A percentile compares a stretch with the other conserved stretches of the same genome.
Evolutionary conservation across 2,797 vertebrate genomes (phyloP).

Genomic region (Mus spretus): DNA sequence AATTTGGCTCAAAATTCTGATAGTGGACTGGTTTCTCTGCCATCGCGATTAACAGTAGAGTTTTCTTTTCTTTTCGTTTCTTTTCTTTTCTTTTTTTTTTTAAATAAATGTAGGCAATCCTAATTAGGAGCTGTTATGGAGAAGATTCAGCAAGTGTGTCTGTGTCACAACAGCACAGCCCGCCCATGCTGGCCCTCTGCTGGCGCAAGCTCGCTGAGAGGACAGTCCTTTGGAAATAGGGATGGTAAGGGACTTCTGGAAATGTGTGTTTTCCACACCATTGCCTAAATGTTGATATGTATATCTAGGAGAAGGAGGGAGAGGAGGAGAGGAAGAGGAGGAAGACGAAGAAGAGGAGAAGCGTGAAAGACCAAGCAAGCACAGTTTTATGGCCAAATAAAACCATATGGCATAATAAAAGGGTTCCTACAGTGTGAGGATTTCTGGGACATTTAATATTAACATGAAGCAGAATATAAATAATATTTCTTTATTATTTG

Average conservation of each 20-base stretch:
- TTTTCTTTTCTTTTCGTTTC: not conserved
- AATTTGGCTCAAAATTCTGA: not conserved
- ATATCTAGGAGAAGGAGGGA: not conserved
- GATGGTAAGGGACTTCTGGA: not conserved
- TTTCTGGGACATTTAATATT: not conserved
- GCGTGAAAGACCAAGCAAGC: not conserved
- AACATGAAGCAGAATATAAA: not conserved
- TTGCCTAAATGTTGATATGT: not conserved
- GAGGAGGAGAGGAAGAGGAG: not conserved
- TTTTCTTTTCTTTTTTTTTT: not conserved
- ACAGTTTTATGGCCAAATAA: constrained; percentile 43
- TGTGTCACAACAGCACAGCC: fast-evolving
- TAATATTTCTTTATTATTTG: not conserved
- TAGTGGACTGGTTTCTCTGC: not conserved
- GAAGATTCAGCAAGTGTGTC: not conserved
- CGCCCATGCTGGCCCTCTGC: not conserved
- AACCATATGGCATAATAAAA: constrained; percentile 34
- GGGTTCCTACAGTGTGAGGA: not conserved
- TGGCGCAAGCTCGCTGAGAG: not conserved
- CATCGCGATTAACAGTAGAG: not conserved
- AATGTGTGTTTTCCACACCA: not conserved
- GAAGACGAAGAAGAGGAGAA: not conserved
- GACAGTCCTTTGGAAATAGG: not conserved
- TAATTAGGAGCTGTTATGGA: not conserved
- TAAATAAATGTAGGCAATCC: not conserved